Conservation (phyloP, 2,888 invertebrate genomes). For the Lycocerus yunnanus region DNA sequence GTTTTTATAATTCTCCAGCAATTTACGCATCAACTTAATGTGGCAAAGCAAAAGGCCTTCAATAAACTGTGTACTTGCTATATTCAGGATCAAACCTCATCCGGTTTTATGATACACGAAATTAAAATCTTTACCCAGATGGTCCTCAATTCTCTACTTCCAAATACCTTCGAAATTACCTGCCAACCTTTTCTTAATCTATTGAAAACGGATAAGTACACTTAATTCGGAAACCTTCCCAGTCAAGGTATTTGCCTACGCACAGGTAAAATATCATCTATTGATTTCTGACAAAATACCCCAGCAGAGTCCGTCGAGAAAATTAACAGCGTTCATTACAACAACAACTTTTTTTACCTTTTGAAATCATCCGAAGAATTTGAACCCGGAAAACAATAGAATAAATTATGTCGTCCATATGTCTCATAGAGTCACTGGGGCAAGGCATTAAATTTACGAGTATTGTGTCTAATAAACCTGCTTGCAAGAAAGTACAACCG, state of each 20-base stretch:
- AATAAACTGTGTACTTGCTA: too few species aligned
- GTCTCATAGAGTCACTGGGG: not conserved
- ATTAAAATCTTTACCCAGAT: not conserved
- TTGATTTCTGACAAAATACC: not conserved
- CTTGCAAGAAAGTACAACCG: not conserved
- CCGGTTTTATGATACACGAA: not conserved
- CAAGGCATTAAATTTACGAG: not conserved
- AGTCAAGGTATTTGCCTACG: not conserved
- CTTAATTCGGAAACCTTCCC: not conserved
- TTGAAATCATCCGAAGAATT: not conserved
- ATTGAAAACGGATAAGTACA: not conserved
- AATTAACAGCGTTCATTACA: not conserved
- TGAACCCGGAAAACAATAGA: not conserved
- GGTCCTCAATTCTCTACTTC: not conserved
- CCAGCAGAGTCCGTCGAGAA: not conserved
- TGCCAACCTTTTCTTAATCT: not conserved
- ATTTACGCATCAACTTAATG: not conserved
- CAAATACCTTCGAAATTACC: not conserved
- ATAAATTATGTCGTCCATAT: not conserved
- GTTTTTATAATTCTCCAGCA: not conserved
- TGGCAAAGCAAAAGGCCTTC: not conserved
- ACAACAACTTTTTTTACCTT: not conserved
- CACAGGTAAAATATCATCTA: not conserved
- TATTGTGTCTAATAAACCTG: not conserved
- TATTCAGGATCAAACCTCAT: not conserved